These are phyloP conservation scores for Idaea biselata DNA, from an alignment of 2,888 invertebrate genomes.

Conservation along the genomic window DNA sequence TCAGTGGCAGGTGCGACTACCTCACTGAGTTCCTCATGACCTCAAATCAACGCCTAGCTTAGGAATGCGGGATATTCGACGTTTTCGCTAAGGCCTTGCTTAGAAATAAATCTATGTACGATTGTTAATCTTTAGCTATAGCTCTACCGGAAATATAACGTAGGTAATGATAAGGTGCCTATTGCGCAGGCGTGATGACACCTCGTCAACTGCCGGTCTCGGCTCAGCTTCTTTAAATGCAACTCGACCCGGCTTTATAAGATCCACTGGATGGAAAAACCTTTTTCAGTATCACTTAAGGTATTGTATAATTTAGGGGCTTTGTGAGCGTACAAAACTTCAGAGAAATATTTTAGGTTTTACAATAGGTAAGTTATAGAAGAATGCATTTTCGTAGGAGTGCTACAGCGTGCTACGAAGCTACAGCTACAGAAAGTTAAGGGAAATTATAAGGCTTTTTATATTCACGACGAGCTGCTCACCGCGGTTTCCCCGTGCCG, in stretches of 20 bases:
- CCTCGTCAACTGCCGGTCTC: slow-evolving; percentile 38
- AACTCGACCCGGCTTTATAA: slow-evolving; percentile 10
- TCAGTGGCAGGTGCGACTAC: no score
- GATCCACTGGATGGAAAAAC: slow-evolving; percentile 1
- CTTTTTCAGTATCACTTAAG: slow-evolving; percentile 2
- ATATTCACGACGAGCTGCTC: no score
- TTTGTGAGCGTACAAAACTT: not conserved
- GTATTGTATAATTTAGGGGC: not conserved
- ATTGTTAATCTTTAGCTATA: no score
- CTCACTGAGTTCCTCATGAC: no score
- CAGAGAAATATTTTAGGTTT: not conserved
- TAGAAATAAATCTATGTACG: no score
- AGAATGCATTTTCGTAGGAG: no score
- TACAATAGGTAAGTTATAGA: not conserved
- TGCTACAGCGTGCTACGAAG: not conserved
- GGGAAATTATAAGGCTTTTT: not conserved
- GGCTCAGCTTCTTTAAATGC: slow-evolving; percentile 12
- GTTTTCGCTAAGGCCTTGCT: no score
- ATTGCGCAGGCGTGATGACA: slow-evolving; percentile 46
- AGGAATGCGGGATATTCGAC: no score
- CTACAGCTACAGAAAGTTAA: not conserved
- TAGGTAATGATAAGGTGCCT: not conserved
- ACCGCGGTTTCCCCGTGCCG: no score
- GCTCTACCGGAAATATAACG: no score
- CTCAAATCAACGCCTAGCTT: no score